phyloP scores from a whole-genome alignment of 2,113 vertebrate genomes.

The Etheostoma spectabile region DNA sequence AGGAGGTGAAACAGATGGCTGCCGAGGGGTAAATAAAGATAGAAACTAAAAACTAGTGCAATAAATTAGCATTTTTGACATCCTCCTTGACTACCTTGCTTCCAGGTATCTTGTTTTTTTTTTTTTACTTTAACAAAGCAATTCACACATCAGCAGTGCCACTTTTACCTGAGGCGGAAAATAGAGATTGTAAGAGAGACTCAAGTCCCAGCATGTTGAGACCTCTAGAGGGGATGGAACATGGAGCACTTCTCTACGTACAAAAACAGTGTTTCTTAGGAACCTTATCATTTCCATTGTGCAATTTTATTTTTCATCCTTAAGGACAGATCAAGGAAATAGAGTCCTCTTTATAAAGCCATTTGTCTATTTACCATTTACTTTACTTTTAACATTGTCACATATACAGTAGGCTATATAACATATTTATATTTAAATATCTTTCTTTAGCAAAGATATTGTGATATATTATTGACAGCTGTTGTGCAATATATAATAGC shows the following conservation, averaged over 20 bases:
- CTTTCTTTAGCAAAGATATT: neutral
- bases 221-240: constrained; percentile 50
- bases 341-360: neutral
- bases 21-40: neutral
- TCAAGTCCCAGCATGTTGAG: constrained; percentile 63
- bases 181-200: neutral
- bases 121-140: neutral
- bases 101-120: neutral
- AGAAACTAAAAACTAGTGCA: neutral
- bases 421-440: neutral
- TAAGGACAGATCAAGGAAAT: neutral
- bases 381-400: neutral
- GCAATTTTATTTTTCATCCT: constrained; percentile 4
- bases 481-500: neutral
- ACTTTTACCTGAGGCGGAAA: constrained; percentile 44
- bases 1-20: neutral
- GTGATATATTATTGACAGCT: neutral
- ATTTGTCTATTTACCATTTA: neutral
- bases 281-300: constrained; percentile 45
- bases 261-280: constrained; percentile 50
- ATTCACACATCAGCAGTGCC: constrained; percentile 10
- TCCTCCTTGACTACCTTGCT: neutral
- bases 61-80: neutral
- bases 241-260: constrained; percentile 31
- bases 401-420: neutral